A percentile compares a stretch with the other conserved stretches of the same genome.
Evolutionary conservation across 2,888 invertebrate genomes (phyloP).

Genomic region (Limenitis camilla): DNA sequence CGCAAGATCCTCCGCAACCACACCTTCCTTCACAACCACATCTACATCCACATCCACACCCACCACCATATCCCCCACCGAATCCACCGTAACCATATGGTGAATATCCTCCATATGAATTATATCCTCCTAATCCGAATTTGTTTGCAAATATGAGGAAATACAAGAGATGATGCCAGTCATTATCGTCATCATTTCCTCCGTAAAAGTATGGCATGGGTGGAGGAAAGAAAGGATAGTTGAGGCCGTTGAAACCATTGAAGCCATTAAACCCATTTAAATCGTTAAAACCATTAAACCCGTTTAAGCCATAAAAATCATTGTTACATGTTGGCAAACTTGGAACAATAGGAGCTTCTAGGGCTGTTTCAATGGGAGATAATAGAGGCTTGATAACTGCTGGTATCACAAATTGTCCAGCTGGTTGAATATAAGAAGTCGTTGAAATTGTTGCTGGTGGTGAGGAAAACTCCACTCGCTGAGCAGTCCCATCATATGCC

Average conservation of each 20-base stretch:
- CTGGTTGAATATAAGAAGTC: slow-evolving; percentile 26
- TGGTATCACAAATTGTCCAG: slow-evolving; percentile 42
- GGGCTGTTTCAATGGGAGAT: slow-evolving; percentile 10
- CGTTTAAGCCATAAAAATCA: neutral
- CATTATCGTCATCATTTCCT: slow-evolving; percentile 31
- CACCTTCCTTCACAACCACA: slow-evolving; percentile 15
- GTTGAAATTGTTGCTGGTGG: slow-evolving; percentile 16
- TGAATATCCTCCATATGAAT: slow-evolving; percentile 9
- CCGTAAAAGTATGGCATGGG: slow-evolving; percentile 37
- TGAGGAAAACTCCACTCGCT: slow-evolving; percentile 25
- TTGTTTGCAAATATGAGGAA: slow-evolving; percentile 43
- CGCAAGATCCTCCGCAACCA: neutral
- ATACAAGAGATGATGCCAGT: slow-evolving; percentile 36
- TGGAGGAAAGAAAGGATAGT: slow-evolving; percentile 1
- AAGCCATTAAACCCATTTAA: slow-evolving; percentile 4
- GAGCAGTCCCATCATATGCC: slow-evolving; percentile 21
- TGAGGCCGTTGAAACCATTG: slow-evolving; percentile 9
- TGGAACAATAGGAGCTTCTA: slow-evolving; percentile 21
- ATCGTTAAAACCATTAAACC: slow-evolving; percentile 14
- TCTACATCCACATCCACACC: slow-evolving; percentile 11
- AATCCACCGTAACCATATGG: slow-evolving; percentile 10
- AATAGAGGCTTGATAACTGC: slow-evolving; percentile 41
- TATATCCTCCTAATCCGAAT: slow-evolving; percentile 26
- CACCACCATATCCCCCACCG: neutral
- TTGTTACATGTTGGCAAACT: slow-evolving; percentile 12